Percentiles rank a stretch among this genome's conserved stretches.
Evolutionary conservation across 2,113 vertebrate genomes (phyloP).

Genomic region (Ursus arctos): DNA sequence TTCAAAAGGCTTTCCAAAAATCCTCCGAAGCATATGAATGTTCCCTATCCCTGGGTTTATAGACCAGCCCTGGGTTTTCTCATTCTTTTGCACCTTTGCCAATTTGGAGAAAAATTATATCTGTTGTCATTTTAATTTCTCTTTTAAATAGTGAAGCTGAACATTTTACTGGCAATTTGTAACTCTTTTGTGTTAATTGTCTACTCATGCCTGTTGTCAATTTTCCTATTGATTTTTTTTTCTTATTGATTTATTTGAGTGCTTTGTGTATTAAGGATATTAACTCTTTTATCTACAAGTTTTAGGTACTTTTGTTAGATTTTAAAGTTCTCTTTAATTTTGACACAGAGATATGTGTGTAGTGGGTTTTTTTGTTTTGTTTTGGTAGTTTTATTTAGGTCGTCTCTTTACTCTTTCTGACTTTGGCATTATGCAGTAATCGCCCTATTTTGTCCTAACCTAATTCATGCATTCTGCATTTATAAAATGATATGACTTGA

Average conservation of each 20-base stretch:
- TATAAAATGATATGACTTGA: not conserved
- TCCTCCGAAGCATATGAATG: not conserved
- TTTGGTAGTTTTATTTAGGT: not conserved
- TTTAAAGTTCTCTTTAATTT: not conserved
- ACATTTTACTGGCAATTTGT: not conserved
- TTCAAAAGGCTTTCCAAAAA: not conserved
- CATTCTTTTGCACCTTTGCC: not conserved
- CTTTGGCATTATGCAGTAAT: not conserved
- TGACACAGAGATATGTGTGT: not conserved
- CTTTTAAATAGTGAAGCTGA: not conserved
- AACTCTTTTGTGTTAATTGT: not conserved
- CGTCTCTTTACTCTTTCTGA: not conserved
- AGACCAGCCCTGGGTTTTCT: not conserved
- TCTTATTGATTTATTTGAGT: not conserved
- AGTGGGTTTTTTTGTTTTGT: not conserved
- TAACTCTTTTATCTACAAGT: not conserved
- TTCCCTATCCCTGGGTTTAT: not conserved
- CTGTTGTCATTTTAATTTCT: not conserved
- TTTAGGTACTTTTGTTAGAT: not conserved
- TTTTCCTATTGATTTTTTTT: constrained; percentile 4
- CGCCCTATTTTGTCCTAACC: not conserved
- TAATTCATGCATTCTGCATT: not conserved
- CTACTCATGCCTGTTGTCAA: not conserved
- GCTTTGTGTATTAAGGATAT: not conserved
- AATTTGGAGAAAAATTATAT: not conserved